phyloP scores from a whole-genome alignment of 2,113 vertebrate species.

The Chaetodon auriga region DNA sequence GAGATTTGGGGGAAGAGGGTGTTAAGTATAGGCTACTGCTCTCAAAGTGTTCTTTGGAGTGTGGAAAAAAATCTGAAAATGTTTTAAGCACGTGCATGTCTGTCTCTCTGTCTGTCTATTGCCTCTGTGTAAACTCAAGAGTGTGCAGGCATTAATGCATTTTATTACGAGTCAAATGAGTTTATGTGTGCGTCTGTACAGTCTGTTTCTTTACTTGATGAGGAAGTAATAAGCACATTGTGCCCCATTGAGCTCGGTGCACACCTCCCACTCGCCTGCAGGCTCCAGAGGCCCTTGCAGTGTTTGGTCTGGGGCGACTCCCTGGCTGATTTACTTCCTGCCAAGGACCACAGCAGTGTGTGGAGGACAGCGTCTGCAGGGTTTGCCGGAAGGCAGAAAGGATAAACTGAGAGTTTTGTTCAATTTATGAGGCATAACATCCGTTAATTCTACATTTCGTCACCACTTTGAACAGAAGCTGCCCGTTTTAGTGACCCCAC shows the following conservation, averaged over 20 bases:
- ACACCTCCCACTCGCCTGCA: conserved; percentile 71
- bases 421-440: conserved; percentile 48
- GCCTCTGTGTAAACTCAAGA: conserved; percentile 31
- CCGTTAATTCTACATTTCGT: conserved; percentile 34
- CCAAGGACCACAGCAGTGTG: conserved; percentile 57
- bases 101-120: conserved; percentile 31
- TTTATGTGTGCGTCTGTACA: conserved; percentile 58
- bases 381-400: conserved; percentile 55
- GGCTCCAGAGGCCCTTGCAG: conserved; percentile 70
- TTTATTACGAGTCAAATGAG: conserved; percentile 36
- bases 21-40: conserved; percentile 38
- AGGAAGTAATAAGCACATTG: conserved; percentile 63
- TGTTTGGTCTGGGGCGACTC: conserved; percentile 76
- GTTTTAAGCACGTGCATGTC: conserved; percentile 15
- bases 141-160: conserved; percentile 24
- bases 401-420: conserved; percentile 65
- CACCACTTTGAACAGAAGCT: conserved; percentile 37
- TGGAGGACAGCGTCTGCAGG: conserved; percentile 63
- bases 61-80: conserved; percentile 33
- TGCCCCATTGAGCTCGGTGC: conserved; percentile 57
- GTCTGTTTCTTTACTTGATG: conserved; percentile 74
- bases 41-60: conserved; percentile 20
- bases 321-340: conserved; percentile 78
- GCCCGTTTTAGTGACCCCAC: background rate
- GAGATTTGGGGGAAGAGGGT: conserved; percentile 19